Base-by-base conservation (phyloP, 2,888 invertebrate genomes). In the Bembecia ichneumoniformis region DNA sequence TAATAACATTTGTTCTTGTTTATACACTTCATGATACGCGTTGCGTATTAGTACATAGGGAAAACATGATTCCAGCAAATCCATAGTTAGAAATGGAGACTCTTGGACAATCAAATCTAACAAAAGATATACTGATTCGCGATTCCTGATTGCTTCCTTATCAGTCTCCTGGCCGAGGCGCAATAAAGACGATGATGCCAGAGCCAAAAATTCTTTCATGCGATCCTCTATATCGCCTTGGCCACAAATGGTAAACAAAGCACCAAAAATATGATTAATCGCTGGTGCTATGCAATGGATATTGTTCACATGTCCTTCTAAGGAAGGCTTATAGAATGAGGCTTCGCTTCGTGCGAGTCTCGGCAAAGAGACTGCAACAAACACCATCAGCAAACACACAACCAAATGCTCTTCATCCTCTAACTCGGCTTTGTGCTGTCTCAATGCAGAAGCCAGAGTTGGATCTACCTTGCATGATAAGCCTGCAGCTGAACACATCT, bases 21-120 rank as follows among this genome's bases (percentile, higher is more conserved):
- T 96, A 78, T 96, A 96, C 54, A 97, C 97, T 64, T 95, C 96
- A 77, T 99, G 98, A 87, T 98, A 99, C 64, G 99, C 97, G 75
- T 99, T 99, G 52, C 99, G 91, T 66, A 99, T 95, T 48, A 99
- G 90, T 16, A 98, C 98, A 74, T 99, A 99, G 0, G 99, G 99
- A 81, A 99, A 99, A 81, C 99, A 99, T 10, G 98, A 98, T 79
- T 99, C 99, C 58, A 99, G 83, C 57, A 99, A 89, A 87, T 99
- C 99, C 97, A 98, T 98, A 1, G 99, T 99, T 17, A 99, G 89
- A 86, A 98, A 99, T 11, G 98, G 98, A 11, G 98, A 99, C 77
- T 98, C 97, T 77, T 98, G 97, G 43, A 99, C 99, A 74, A 99
- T 97, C 86, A 98, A 93, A 82, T 99, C 98, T 3, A 99, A 89